Evolutionary conservation across 1,140 invertebrate species (phyloP), one percentile per base, ranked within the genome.

Genomic region (Drosophila neocordata): DNA sequence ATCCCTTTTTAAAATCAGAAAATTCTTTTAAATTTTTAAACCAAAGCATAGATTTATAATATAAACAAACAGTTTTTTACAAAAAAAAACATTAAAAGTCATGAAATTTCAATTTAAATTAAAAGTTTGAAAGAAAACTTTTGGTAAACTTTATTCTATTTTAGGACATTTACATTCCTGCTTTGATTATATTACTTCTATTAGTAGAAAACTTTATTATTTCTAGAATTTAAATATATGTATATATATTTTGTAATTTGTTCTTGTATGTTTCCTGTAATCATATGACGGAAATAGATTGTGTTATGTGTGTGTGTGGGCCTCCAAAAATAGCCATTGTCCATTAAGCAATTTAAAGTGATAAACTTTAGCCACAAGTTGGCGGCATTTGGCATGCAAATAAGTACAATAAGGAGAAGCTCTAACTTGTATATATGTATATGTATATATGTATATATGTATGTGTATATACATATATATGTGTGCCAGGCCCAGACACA

Each of bases 281-380:
- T 65, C 55, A 61, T 62, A 51, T 76, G 63, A 35, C 63, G 81
- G 63, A 84, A 73, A 53, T 67, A 58, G 41, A 15, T 20, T 48
- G 18, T 20, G 13, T 38, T 31, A 5, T 31, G 27, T 31, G 27
- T 31, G 4, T 31, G 13, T 18, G 15, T 41, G 37, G 66, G 55
- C 55, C 41, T 56, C 71, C 55, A 65, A 63, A 87, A 82, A 63
- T 79, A 85, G 74, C 41, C 78, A 76, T 18, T 37, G 59, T 55
- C 79, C 72, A 88, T 87, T 77, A 88, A 79, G 69, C 83, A 88
- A 87, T 87, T 87, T 71, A 87, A 73, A 77, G 66, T 74, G 63
- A 74, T 70, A 65, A 65, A 73, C 57, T 37, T 34, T 59, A 37
- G 57, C 35, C 15, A 35, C 57, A 59, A 69, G 67, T 58, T 73